Percentiles rank a stretch among this genome's conserved stretches.
Evolutionary conservation across 2,888 invertebrate genomes (phyloP).

Genomic region (Hydraecia micacea): DNA sequence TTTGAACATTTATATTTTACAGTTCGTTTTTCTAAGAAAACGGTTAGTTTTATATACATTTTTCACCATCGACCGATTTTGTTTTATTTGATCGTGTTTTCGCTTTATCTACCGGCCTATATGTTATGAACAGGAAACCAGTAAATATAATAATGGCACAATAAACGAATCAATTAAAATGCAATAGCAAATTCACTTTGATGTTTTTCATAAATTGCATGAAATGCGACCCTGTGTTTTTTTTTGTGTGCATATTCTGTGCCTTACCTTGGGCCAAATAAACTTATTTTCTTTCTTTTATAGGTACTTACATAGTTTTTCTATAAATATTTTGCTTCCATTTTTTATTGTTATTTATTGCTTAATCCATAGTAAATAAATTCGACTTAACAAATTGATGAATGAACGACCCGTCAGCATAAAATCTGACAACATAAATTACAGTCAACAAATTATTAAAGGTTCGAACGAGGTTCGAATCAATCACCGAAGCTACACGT

Average conservation of each 20-base stretch:
- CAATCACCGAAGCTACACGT: constrained; percentile 15
- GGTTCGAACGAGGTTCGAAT: neutral
- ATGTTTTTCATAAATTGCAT: neutral
- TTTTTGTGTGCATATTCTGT: too few relatives aligned
- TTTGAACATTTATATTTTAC: neutral
- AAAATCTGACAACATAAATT: neutral
- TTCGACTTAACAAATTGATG: neutral
- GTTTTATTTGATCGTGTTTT: neutral
- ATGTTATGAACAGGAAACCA: neutral
- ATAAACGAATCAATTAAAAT: neutral
- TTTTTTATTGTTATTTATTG: neutral
- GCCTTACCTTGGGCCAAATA: too few relatives aligned
- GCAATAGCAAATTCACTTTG: neutral
- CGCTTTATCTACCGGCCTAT: too few relatives aligned
- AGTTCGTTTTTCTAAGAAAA: neutral
- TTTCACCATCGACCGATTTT: neutral
- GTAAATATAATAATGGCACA: neutral
- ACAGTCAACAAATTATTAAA: constrained; percentile 10
- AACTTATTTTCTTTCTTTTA: too few relatives aligned
- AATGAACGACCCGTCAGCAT: neutral
- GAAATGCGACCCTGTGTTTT: neutral
- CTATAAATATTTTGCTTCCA: neutral
- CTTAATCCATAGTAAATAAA: neutral
- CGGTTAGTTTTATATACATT: neutral
- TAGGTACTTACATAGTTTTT: neutral